Percentiles rank a stretch among this genome's conserved stretches.
Evolutionary conservation across 2,888 invertebrate genomes (phyloP).

Genomic region (Tipula vernalis): DNA sequence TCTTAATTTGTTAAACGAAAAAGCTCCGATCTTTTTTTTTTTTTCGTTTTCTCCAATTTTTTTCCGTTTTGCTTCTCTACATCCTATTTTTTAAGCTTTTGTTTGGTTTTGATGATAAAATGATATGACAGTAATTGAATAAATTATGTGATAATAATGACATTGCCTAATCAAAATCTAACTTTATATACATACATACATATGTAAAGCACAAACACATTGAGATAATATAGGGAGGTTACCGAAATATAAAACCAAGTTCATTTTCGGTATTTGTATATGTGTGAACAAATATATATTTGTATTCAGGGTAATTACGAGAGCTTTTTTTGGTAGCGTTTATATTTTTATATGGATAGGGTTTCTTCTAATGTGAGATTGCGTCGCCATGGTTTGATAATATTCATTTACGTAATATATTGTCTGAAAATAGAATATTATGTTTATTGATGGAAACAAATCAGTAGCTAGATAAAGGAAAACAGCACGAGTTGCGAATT

Average conservation of each 20-base stretch:
- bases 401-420: neutral
- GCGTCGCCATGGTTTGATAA: neutral
- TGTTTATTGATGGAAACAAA: neutral
- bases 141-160: conserved; percentile 10
- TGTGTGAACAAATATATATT: neutral
- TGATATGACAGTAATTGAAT: conserved; percentile 10
- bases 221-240: neutral
- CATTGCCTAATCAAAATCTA: conserved; percentile 6
- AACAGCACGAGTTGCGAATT: neutral
- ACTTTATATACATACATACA: neutral
- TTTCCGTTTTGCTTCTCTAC: neutral
- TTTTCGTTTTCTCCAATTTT: neutral
- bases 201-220: neutral
- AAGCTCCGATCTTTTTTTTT: neutral
- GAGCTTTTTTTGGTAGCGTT: neutral
- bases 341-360: neutral
- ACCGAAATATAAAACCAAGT: neutral
- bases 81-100: conserved; percentile 6
- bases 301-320: neutral
- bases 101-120: conserved; percentile 10
- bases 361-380: neutral
- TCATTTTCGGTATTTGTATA: neutral
- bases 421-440: neutral
- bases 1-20: conserved; percentile 7
- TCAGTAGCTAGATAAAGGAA: neutral